These are phyloP conservation scores for Cuniculus paca DNA, from an alignment of 2,797 vertebrate genomes.

Conservation along the genomic window DNA sequence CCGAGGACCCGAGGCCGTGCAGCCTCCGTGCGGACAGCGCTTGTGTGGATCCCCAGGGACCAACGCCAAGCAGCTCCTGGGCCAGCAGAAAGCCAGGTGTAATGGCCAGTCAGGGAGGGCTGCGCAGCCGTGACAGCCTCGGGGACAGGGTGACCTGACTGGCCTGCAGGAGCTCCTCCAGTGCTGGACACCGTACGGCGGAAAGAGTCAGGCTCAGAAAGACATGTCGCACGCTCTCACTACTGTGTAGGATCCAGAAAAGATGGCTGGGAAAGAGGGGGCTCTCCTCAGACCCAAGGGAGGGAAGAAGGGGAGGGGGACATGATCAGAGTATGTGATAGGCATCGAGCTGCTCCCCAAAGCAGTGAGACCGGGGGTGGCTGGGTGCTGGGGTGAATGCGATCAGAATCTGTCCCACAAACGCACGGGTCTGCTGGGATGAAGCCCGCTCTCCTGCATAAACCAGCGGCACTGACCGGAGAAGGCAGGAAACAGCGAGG, in stretches of 20 bases:
- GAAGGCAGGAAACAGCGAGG: background rate
- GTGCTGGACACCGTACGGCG: background rate
- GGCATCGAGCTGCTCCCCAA: background rate
- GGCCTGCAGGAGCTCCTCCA: background rate
- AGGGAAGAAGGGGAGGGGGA: background rate
- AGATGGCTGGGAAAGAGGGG: background rate
- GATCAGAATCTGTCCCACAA: background rate
- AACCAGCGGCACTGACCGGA: background rate
- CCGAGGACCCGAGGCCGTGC: background rate
- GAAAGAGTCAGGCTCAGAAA: background rate
- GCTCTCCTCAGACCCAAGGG: background rate
- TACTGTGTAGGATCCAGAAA: background rate
- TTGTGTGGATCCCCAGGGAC: background rate
- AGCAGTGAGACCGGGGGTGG: background rate
- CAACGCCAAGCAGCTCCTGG: background rate
- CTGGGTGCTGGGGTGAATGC: background rate
- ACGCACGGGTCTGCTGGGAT: accelerated
- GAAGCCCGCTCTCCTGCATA: too few relatives aligned
- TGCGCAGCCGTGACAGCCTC: background rate
- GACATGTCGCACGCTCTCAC: background rate
- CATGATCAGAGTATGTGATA: accelerated
- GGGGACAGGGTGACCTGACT: background rate
- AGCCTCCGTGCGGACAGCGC: background rate
- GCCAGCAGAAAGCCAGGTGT: background rate
- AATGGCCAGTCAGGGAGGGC: too few relatives aligned